Evolutionary conservation across 2,888 invertebrate genomes (phyloP), one percentile per base, ranked within the genome.

Genomic region (Pachydiplax longipennis): DNA sequence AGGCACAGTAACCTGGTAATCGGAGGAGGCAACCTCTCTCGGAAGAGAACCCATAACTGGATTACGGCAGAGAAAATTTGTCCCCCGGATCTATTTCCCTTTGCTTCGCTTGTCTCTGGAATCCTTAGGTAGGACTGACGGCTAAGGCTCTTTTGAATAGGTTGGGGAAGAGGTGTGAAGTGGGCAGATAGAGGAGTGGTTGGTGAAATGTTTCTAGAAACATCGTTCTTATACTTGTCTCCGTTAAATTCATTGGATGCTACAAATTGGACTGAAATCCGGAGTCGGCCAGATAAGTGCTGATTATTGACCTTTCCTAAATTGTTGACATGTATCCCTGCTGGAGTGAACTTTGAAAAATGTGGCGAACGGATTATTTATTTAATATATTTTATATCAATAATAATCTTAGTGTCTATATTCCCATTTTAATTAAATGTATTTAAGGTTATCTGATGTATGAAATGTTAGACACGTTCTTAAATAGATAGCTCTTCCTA

Each of bases 1-100:
- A 87, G 87, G 58, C 87, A 87, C 87, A 87, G 87, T 87, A 87
- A 87, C 87, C 87, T 22, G 61, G 87, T 87, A 87, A 87, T 87
- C 58, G 87, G 65, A 87, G 87, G 87, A 87, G 61, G 61, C 35
- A 87, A 61, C 48, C 61, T 87, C 37, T 61, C 40, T n/a, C 18
- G 61, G 61, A 61, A 87, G 61, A 87, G 87, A 31, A 53, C 61
- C 37, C 65, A 65, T 87, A 87, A 87, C 58, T 87, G 87, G 87
- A 87, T 87, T 87, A 87, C 61, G 87, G 40, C 13, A 58, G 61
- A 87, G 87, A 87, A 87, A 87, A 87, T 87, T 87, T 87, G 87
- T 87, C 87, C 61, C 83, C 65, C 87, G 87, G 87, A 87, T 87
- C 87, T 87, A 65, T 87, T 87, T 87, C 87, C 87, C 87, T 61